Percentiles rank a stretch among this genome's conserved stretches.
Conservation (phyloP, 2,888 invertebrate species). For the Andrena marginata region DNA sequence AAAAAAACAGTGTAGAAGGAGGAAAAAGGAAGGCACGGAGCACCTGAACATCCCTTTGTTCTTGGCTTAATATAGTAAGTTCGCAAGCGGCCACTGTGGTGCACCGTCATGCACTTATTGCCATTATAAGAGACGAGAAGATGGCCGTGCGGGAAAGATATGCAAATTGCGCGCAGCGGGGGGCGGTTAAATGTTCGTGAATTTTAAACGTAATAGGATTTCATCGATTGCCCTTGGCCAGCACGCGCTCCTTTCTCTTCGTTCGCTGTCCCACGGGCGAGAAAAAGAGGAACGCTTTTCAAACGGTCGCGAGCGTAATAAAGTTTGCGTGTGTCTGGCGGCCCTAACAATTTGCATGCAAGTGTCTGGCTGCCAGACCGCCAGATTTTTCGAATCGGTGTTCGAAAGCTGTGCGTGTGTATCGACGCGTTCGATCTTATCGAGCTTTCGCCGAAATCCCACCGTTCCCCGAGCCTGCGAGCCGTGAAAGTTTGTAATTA, state of each 20-base stretch:
- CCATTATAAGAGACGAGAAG: slow-evolving; percentile 46
- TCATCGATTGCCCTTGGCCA: slow-evolving; percentile 61
- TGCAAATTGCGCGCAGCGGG: slow-evolving; percentile 51
- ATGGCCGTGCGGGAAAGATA: slow-evolving; percentile 45
- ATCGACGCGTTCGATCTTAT: slow-evolving; percentile 21
- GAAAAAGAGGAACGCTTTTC: not conserved
- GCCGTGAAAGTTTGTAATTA: slow-evolving; percentile 31
- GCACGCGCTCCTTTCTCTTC: not conserved
- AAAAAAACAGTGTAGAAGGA: not conserved
- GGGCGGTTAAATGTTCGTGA: slow-evolving; percentile 65
- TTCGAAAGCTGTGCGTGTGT: not conserved
- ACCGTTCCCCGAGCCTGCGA: not conserved
- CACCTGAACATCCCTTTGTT: slow-evolving; percentile 23
- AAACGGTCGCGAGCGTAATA: slow-evolving; percentile 35
- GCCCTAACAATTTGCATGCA: slow-evolving; percentile 39
- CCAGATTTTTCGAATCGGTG: slow-evolving; percentile 30
- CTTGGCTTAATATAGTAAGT: slow-evolving; percentile 37
- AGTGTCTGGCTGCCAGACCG: slow-evolving; percentile 3
- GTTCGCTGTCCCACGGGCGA: not conserved
- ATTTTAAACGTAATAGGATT: slow-evolving; percentile 70
- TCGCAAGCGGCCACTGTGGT: slow-evolving; percentile 24
- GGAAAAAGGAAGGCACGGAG: not conserved
- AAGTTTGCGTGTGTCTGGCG: slow-evolving; percentile 38
- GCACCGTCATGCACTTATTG: slow-evolving; percentile 43
- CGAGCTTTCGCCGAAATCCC: not conserved